Conservation (phyloP, 2,797 vertebrate genomes). For the Enteromius radiatus region DNA sequence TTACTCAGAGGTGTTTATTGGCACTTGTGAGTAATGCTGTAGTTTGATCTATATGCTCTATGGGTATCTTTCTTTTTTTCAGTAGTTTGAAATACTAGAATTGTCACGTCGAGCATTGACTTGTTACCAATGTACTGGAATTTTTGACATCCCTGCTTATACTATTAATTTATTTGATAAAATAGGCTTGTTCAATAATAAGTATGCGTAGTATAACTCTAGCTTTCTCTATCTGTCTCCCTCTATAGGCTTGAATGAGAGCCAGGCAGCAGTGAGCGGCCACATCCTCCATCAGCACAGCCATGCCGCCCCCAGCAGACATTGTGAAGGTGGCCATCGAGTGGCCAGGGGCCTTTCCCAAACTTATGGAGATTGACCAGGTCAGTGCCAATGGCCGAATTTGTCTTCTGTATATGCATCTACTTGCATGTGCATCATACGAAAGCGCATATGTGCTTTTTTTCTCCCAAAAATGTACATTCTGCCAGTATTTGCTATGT, state of each 20-base stretch:
- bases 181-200: background rate
- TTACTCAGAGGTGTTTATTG: background rate
- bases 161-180: background rate
- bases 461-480: background rate
- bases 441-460: background rate
- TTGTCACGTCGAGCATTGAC: background rate
- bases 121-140: background rate
- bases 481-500: background rate
- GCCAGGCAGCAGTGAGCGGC: slow-evolving; percentile 72
- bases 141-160: background rate
- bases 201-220: background rate
- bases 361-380: slow-evolving; percentile 99
- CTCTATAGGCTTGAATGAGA: slow-evolving; percentile 84
- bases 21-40: too few relatives aligned
- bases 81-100: background rate
- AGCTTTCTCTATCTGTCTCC: slow-evolving; percentile 15
- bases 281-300: slow-evolving; percentile 58
- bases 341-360: slow-evolving; percentile 95
- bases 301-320: slow-evolving; percentile 95
- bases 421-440: background rate
- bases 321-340: slow-evolving; percentile 98
- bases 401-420: background rate
- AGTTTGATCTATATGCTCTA: too few relatives aligned
- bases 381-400: slow-evolving; percentile 73
- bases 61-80: too few relatives aligned